Percentiles rank a stretch among this genome's conserved stretches.
Conservation (phyloP, 2,113 vertebrate species). For the Indicator indicator region DNA sequence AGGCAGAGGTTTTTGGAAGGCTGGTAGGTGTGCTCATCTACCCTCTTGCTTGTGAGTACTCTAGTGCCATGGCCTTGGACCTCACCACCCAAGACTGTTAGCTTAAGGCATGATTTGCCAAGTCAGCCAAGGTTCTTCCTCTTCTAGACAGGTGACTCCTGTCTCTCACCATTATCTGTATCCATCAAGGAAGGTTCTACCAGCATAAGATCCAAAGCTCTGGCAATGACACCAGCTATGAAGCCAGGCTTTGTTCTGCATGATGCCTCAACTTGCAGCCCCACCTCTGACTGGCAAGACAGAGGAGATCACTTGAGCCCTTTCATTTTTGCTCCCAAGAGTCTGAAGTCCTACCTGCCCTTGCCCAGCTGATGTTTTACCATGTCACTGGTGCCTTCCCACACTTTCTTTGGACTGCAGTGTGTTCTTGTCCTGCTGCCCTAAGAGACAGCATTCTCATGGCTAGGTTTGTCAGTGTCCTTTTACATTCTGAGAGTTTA, state of each 20-base stretch:
- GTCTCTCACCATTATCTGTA: no score
- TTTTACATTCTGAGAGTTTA: background rate
- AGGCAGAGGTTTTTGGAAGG: background rate
- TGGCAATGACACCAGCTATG: accelerated
- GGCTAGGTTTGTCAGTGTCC: background rate
- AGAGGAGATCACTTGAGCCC: accelerated
- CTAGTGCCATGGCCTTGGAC: accelerated
- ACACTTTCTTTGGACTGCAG: no score
- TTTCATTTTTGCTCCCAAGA: background rate
- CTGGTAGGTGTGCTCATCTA: background rate
- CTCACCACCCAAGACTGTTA: accelerated
- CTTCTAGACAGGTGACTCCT: accelerated
- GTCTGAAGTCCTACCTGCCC: background rate
- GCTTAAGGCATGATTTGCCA: background rate
- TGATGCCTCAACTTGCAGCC: accelerated
- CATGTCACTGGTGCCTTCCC: no score
- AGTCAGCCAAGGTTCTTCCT: background rate
- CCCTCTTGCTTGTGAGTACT: background rate
- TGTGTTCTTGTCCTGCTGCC: no score
- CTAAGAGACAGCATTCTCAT: no score
- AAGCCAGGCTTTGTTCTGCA: no score
- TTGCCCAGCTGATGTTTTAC: no score
- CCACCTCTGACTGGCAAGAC: background rate
- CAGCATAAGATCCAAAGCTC: background rate
- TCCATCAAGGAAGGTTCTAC: accelerated